phyloP scores from a whole-genome alignment of 1,140 invertebrate species.

The Trichomalopsis sarcophagae region DNA sequence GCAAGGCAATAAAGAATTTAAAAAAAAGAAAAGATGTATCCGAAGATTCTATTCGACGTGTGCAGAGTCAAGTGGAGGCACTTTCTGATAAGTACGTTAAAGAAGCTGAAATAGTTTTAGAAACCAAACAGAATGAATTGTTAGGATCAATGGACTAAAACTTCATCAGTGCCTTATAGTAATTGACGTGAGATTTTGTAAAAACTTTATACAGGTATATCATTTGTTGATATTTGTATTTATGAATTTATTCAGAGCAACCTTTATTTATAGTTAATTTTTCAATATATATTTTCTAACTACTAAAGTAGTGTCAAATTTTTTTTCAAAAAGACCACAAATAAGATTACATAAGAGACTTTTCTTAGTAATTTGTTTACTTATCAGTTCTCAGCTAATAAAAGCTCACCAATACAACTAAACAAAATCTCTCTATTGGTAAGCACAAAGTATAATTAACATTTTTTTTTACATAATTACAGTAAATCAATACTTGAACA shows the following conservation, averaged over 20 bases:
- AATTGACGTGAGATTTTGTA: background rate
- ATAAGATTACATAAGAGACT: background rate
- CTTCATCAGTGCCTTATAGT: background rate
- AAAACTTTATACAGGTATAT: slow-evolving; percentile 16
- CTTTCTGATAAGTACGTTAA: slow-evolving; percentile 80
- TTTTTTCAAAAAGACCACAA: no score
- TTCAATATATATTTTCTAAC: slow-evolving; percentile 18
- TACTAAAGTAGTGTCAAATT: no score
- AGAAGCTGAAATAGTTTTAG: slow-evolving; percentile 81
- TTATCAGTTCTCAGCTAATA: no score
- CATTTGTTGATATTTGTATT: background rate
- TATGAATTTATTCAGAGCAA: background rate
- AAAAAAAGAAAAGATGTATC: slow-evolving; percentile 81
- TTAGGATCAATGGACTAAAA: slow-evolving; percentile 69
- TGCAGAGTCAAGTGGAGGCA: slow-evolving; percentile 81
- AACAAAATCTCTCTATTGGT: no score
- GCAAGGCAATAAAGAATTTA: slow-evolving; percentile 81
- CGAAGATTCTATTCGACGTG: slow-evolving; percentile 80
- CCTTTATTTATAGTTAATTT: slow-evolving; percentile 1
- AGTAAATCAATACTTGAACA: no score
- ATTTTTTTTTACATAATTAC: no score
- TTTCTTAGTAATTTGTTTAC: background rate
- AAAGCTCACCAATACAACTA: no score
- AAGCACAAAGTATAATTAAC: no score
- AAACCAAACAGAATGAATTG: slow-evolving; percentile 85